Evolutionary conservation across 2,113 vertebrate genomes (phyloP).

Genomic region (Monopterus albus): DNA sequence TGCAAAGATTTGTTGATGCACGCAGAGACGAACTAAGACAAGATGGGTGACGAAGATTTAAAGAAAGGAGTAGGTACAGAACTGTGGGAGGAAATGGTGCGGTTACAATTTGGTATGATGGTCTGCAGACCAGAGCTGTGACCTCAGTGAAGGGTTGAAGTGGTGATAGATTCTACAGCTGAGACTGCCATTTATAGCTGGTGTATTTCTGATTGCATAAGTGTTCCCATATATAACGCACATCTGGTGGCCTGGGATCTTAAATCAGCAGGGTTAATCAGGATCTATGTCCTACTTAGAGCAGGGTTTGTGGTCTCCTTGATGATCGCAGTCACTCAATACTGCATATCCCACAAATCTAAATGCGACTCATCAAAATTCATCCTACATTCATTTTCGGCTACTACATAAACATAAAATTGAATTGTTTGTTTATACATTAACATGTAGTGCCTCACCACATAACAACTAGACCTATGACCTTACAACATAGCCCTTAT

Average conservation of each 20-base stretch:
- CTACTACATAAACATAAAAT: neutral
- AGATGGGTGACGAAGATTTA: slow-evolving; percentile 18
- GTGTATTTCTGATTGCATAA: slow-evolving; percentile 36
- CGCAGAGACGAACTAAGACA: slow-evolving; percentile 56
- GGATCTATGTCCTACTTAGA: neutral
- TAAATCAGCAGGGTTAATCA: slow-evolving; percentile 24
- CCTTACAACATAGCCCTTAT: too few species aligned
- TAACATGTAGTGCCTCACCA: too few species aligned
- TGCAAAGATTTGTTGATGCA: slow-evolving; percentile 52
- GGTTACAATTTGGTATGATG: slow-evolving; percentile 19
- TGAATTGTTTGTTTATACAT: neutral
- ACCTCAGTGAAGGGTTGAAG: slow-evolving; percentile 35
- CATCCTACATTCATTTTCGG: neutral
- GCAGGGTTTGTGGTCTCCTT: neutral
- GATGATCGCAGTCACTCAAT: neutral
- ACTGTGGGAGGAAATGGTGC: slow-evolving; percentile 26
- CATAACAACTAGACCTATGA: too few species aligned
- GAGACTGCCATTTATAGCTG: slow-evolving; percentile 31
- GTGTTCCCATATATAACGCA: slow-evolving; percentile 45
- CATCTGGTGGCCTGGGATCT: neutral
- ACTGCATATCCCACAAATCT: neutral
- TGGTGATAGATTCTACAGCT: slow-evolving; percentile 6
- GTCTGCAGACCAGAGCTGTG: slow-evolving; percentile 23
- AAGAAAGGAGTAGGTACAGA: slow-evolving; percentile 20
- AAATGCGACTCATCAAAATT: neutral